These are phyloP conservation scores for Coregonus suidteri DNA, from an alignment of 2,797 vertebrate genomes.

Conservation along the genomic window DNA sequence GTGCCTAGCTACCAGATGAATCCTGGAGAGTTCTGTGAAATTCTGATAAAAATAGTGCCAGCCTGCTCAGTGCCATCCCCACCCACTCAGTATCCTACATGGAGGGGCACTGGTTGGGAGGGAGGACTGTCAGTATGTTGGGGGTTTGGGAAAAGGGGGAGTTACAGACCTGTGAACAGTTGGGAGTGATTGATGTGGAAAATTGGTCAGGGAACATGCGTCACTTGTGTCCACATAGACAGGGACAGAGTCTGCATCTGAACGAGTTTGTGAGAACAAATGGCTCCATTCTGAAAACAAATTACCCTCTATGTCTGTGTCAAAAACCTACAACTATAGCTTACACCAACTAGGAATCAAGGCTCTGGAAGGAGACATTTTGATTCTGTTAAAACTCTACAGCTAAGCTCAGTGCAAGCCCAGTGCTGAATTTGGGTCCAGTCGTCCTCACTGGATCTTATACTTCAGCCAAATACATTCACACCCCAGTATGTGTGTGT, in stretches of 20 bases:
- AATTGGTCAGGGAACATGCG: slow-evolving; percentile 40
- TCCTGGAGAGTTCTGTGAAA: slow-evolving; percentile 81
- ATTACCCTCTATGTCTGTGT: background rate
- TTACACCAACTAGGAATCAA: background rate
- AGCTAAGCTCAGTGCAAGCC: background rate
- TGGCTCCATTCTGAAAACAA: slow-evolving; percentile 19
- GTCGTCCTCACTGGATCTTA: too few species aligned
- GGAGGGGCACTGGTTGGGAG: slow-evolving; percentile 55
- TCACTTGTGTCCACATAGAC: slow-evolving; percentile 31
- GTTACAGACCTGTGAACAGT: slow-evolving; percentile 66
- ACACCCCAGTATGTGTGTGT: background rate
- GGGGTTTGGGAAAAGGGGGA: slow-evolving; percentile 43
- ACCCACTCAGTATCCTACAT: slow-evolving; percentile 51
- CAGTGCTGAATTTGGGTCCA: too few species aligned
- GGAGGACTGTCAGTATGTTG: slow-evolving; percentile 52
- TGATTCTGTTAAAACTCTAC: background rate
- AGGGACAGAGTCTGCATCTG: background rate
- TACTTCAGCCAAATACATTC: too few species aligned
- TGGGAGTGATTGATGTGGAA: slow-evolving; percentile 64
- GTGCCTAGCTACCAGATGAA: slow-evolving; percentile 44
- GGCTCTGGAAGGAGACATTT: background rate
- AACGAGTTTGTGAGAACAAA: background rate
- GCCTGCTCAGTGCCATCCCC: slow-evolving; percentile 44
- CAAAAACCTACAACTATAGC: background rate
- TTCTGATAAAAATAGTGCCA: slow-evolving; percentile 87